These are phyloP conservation scores for Oophaga pumilio DNA, from an alignment of 2,113 vertebrate genomes.

Conservation along the genomic window DNA sequence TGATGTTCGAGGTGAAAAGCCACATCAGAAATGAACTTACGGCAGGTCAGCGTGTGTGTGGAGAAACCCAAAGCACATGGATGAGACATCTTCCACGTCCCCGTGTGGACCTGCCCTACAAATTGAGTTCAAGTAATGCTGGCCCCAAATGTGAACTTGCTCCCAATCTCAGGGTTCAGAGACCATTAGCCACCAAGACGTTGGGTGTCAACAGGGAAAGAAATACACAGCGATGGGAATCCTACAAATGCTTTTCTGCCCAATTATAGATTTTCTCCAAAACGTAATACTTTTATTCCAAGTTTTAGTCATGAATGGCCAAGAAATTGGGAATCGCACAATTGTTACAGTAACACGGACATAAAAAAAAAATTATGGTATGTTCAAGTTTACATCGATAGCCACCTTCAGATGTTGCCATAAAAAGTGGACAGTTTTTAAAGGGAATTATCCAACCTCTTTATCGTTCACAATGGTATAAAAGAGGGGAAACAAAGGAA, in stretches of 20 bases:
- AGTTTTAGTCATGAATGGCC: no score
- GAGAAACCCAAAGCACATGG: no score
- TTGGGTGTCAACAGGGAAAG: neutral
- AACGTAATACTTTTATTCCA: neutral
- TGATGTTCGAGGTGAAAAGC: no score
- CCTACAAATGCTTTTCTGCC: neutral
- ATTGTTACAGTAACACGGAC: neutral
- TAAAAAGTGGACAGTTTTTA: neutral
- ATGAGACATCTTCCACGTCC: no score
- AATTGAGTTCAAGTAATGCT: neutral
- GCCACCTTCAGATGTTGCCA: neutral
- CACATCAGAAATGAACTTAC: no score
- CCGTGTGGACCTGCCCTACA: no score
- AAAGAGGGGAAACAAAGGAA: no score
- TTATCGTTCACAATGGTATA: no score
- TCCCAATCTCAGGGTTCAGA: neutral
- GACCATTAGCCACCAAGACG: neutral
- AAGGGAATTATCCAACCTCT: no score
- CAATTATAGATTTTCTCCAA: neutral
- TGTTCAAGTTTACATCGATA: neutral
- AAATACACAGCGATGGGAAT: neutral
- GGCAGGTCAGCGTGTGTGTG: no score
- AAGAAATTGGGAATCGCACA: no score
- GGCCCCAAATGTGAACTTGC: neutral
- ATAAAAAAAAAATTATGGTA: neutral